Evolutionary conservation across 2,888 invertebrate genomes (phyloP), one percentile per base, ranked within the genome.

Genomic region (Antheraea yamamai): DNA sequence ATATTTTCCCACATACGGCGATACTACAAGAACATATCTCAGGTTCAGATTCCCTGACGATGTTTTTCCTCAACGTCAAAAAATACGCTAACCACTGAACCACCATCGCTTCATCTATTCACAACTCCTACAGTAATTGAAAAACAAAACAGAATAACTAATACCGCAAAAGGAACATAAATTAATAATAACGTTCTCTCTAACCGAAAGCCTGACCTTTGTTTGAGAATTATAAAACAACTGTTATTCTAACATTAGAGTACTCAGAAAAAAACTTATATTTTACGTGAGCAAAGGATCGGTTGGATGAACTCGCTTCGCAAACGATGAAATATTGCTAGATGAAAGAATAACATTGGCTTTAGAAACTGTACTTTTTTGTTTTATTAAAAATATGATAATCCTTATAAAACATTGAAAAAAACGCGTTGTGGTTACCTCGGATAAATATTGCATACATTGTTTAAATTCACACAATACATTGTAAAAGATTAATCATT

Each of bases 271-370:
- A 70, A 47, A 47, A 70, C 70, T 20, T 70, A 70, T 70, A 70
- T 70, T 70, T 70, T 70, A 70, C 70, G 70, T 70, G 70, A 70
- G 68, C 68, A 39, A 23, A 39, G 35, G 8, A 7, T 12, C n/a
- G 70, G 39, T 20, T 39, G 70, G 70, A 39, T 70, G 70, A 39
- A 39, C 70, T 70, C 70, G 20, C 70, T 70, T n/a, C 70, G 35
- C 70, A 70, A 70, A 70, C 70, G 39, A 70, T 70, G 16, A 70
- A 73, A 73, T 61, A 73, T n/a, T 35, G n/a, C 2, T 35, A 73
- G 61, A 73, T 73, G 61, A 73, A 73, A 73, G 73, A 73, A 64
- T 61, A 73, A 73, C 39, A 73, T 73, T 73, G 35, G 6, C 52
- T 73, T 73, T 73, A 61, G 18, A 61, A 73, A 61, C 70, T 73